Evolutionary conservation across 1,140 invertebrate genomes (phyloP).

Genomic region (Drosophila azteca): DNA sequence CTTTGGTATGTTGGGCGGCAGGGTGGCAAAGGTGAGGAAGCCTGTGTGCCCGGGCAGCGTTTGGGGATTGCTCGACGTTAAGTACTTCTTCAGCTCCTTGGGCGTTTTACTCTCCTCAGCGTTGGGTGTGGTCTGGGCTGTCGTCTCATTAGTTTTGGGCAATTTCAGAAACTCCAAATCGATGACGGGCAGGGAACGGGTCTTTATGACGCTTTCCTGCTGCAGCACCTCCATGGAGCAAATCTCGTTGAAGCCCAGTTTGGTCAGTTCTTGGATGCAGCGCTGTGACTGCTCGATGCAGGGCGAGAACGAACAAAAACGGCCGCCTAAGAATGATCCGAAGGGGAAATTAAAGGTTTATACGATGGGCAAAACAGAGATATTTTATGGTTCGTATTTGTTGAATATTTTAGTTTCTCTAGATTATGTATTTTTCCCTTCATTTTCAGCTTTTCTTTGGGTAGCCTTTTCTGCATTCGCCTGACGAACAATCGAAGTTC

Average conservation of each 20-base stretch:
- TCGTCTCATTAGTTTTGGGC: constrained; percentile 82
- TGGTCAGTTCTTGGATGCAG: constrained; percentile 89
- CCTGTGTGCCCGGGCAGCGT: constrained; percentile 95
- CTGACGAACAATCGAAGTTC: constrained; percentile 42
- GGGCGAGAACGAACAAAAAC: constrained; percentile 98
- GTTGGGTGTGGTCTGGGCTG: constrained; percentile 7
- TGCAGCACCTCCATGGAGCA: constrained; percentile 95
- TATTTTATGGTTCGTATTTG: not conserved
- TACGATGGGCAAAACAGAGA: too few relatives aligned
- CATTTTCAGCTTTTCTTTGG: constrained; percentile 8
- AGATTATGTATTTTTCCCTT: not conserved
- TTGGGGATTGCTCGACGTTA: constrained; percentile 88
- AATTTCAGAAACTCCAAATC: constrained; percentile 87
- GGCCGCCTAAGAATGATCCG: constrained; percentile 89
- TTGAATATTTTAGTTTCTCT: not conserved
- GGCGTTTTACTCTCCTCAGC: constrained; percentile 63
- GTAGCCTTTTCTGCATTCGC: not conserved
- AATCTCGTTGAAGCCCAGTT: constrained; percentile 92
- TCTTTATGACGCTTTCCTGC: constrained; percentile 91
- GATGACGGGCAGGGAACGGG: constrained; percentile 88
- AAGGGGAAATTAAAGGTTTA: constrained; percentile 16
- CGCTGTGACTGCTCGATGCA: constrained; percentile 99
- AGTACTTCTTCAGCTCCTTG: constrained; percentile 85
- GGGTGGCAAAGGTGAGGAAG: constrained; percentile 95
- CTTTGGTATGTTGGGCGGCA: constrained; percentile 86